These are phyloP conservation scores for Lasius fuliginosus DNA, from an alignment of 2,888 invertebrate species.

Conservation along the genomic window DNA sequence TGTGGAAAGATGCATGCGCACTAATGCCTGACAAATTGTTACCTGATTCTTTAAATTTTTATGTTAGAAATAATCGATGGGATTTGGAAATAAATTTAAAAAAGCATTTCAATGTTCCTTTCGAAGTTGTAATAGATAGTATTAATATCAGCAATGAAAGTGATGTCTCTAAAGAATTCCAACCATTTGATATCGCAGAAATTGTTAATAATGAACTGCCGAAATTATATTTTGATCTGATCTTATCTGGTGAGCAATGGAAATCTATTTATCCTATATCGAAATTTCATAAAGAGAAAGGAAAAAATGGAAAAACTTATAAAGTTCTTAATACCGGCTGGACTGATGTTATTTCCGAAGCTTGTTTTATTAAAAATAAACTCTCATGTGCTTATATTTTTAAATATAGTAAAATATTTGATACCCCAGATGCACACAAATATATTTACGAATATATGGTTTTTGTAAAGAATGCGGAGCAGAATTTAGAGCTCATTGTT, in stretches of 20 bases:
- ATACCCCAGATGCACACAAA: conserved; percentile 21
- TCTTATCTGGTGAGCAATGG: conserved; percentile 29
- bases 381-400: conserved; percentile 29
- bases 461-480: conserved; percentile 45
- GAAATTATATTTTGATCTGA: background rate
- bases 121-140: conserved; percentile 2
- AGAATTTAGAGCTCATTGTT: conserved; percentile 28
- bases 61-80: conserved; percentile 31
- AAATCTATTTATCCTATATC: conserved; percentile 22
- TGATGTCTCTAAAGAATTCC: background rate
- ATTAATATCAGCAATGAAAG: background rate
- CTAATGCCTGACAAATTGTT: background rate
- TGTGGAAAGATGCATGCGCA: conserved; percentile 19
- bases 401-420: conserved; percentile 47
- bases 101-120: conserved; percentile 3
- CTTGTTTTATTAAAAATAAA: conserved; percentile 30
- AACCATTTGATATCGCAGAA: background rate
- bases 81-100: conserved; percentile 6
- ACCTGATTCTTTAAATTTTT: conserved; percentile 19
- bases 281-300: conserved; percentile 41
- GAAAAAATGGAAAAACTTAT: conserved; percentile 25
- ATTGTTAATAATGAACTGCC: conserved; percentile 1
- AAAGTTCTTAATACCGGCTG: conserved; percentile 40
- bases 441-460: conserved; percentile 35
- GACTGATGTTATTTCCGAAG: conserved; percentile 41